phyloP scores from a whole-genome alignment of 2,113 vertebrate genomes.

The Chrysochloris asiatica region DNA sequence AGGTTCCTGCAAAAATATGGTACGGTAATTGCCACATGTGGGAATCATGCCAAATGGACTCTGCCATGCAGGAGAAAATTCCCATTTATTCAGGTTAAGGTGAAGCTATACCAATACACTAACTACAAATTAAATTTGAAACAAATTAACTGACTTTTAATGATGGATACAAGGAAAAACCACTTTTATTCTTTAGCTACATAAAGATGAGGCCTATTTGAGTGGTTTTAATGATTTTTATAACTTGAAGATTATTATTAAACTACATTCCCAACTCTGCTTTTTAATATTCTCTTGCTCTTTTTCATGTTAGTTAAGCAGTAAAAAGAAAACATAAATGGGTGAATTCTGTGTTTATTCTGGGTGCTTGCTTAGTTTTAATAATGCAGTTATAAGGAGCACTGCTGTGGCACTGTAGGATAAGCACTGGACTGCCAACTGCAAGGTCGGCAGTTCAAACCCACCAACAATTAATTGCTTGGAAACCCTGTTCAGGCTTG shows the following conservation, averaged over 20 bases:
- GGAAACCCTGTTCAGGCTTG: too few species aligned
- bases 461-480: too few species aligned
- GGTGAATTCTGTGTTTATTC: constrained; percentile 12
- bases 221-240: constrained; percentile 11
- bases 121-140: constrained; percentile 53
- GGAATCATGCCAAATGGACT: background rate
- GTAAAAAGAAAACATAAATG: background rate
- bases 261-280: background rate
- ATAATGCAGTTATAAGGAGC: background rate
- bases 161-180: constrained; percentile 9
- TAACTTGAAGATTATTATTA: background rate
- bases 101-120: background rate
- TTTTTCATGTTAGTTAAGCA: constrained; percentile 6
- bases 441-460: too few species aligned
- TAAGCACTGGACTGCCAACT: too few species aligned
- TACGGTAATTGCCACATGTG: background rate
- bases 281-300: constrained; percentile 17
- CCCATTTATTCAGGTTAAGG: constrained; percentile 41
- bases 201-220: background rate
- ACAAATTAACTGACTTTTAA: constrained; percentile 43
- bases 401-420: too few species aligned
- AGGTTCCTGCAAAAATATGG: constrained; percentile 69
- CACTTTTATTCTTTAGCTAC: background rate
- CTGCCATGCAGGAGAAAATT: background rate
- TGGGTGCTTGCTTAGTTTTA: constrained; percentile 9